Percentiles rank a stretch among this genome's conserved stretches.
Conservation (phyloP, 2,797 vertebrate species). For the Nothura maculosa region DNA sequence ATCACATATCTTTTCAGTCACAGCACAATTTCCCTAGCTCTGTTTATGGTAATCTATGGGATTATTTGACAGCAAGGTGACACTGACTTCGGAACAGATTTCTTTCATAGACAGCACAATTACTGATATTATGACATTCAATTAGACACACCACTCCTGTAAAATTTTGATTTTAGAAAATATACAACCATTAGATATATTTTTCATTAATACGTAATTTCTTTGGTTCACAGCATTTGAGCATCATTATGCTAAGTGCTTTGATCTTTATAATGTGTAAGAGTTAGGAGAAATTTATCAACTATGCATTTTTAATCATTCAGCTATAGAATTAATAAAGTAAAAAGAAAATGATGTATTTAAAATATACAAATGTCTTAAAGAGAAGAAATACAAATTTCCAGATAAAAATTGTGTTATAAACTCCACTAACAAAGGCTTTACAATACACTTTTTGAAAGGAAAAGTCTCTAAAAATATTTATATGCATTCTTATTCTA, state of each 20-base stretch:
- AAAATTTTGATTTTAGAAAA: constrained; percentile 55
- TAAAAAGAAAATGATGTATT: not conserved
- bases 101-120: constrained; percentile 75
- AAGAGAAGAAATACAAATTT: not conserved
- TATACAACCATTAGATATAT: constrained; percentile 28
- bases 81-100: constrained; percentile 80
- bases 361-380: not conserved
- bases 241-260: constrained; percentile 19
- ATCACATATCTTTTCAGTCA: constrained; percentile 77
- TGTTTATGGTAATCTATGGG: constrained; percentile 77
- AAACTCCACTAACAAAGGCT: not conserved
- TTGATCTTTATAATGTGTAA: not conserved
- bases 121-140: constrained; percentile 68
- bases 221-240: not conserved
- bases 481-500: not conserved
- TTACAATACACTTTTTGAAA: not conserved
- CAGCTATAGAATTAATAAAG: not conserved
- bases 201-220: constrained; percentile 20
- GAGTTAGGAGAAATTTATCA: not conserved
- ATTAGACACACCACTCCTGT: constrained; percentile 50
- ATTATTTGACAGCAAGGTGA: constrained; percentile 83
- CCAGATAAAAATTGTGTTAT: not conserved
- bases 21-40: constrained; percentile 69
- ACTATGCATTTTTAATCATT: not conserved
- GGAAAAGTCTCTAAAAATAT: not conserved